Conservation (phyloP, 1,140 invertebrate species). For the Trinorchestia longiramus region DNA sequence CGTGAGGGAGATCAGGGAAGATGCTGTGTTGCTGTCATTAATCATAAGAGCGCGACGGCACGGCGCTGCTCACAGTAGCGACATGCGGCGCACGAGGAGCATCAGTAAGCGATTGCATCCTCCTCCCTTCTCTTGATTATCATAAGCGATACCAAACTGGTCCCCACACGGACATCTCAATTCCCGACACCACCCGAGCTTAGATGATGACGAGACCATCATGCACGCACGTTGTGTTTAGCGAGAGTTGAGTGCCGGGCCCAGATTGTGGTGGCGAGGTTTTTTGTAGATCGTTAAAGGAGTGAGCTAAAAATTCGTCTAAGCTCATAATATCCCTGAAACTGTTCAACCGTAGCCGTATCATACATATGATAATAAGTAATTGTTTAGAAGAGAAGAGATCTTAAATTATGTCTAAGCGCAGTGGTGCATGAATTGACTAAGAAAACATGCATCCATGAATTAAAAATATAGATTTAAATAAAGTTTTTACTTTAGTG, state of each 20-base stretch:
- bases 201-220: slow-evolving; percentile 15
- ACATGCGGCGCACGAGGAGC: background rate
- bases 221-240: background rate
- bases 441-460: background rate
- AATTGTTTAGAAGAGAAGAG: background rate
- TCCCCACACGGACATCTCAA: slow-evolving; percentile 19
- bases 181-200: background rate
- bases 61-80: slow-evolving; percentile 42
- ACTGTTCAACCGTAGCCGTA: background rate
- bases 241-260: background rate
- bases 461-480: background rate
- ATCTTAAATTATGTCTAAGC: background rate
- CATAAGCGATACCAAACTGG: slow-evolving; percentile 44
- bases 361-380: background rate
- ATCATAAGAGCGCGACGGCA: background rate
- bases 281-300: background rate
- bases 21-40: background rate
- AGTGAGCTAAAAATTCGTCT: background rate
- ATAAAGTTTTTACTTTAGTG: background rate
- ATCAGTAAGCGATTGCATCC: background rate
- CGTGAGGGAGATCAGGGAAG: background rate
- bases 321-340: background rate
- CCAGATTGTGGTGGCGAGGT: background rate
- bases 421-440: background rate
- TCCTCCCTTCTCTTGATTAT: slow-evolving; percentile 10